Evolutionary conservation across 1,140 invertebrate species (phyloP), one percentile per base, ranked within the genome.

Genomic region (Neotoxoptera formosana): DNA sequence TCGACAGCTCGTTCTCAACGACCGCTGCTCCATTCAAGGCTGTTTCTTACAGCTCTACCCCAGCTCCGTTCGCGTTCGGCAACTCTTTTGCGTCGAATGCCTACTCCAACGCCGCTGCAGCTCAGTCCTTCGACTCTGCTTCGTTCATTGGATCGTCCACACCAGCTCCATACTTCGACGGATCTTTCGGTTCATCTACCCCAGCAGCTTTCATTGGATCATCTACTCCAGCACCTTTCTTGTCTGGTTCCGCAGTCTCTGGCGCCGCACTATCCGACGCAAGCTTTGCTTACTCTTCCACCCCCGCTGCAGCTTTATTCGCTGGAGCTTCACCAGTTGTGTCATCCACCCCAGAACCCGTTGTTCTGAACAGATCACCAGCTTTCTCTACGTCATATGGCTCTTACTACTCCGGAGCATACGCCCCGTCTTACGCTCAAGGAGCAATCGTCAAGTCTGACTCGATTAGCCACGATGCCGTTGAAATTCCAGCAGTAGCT

Each of bases 301-400:
- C 86, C 6, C 53, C 93, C 4, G 41, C 41, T 41, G 60, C 93
- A 36, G 93, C 36, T 2, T 53, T 86, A 60, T 23, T 84, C 0
- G 25, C 9, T 8, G 83, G 83, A 34, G 47, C 92, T 45, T 34
- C 47, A 45, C 41, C 88, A n/a, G 93, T 91, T 25, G 30, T 67
- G 25, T 93, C 91, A 14, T 93, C 91, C 14, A 93, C 91, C 3
- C 91, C 91, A 25, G 91, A 93, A 93, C 91, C 91, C 1, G 91
- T 93, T 1, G 7, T 45, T 11, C 9, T 93, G 34, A 84, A 93
- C 81, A 84, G 91, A 41, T 86, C 91, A 30, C 91, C 91, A 23
- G 91, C 91, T 45, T 93, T 86, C 14, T 36, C 47, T n/a, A 93
- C 91, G 7, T 36, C 81, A 30, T 93, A 93, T 17, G 48, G 91